These are phyloP conservation scores for Valencia hispanica DNA, from an alignment of 2,797 vertebrate species.

Conservation along the genomic window DNA sequence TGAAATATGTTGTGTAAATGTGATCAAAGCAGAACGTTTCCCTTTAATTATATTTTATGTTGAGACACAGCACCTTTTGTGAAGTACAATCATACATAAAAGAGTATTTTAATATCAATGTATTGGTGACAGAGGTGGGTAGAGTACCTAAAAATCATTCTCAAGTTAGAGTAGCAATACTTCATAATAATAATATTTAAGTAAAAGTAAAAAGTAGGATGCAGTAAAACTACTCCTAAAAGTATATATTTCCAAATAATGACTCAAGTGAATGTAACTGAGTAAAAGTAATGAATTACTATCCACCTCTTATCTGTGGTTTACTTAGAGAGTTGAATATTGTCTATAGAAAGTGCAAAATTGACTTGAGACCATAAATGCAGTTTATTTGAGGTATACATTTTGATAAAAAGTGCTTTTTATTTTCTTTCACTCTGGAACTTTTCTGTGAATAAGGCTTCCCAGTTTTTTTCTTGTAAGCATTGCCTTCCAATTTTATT, in stretches of 20 bases:
- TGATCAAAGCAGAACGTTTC: conserved; percentile 1
- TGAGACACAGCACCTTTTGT: neutral
- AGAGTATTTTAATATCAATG: neutral
- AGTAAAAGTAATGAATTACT: too few relatives aligned
- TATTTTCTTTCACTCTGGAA: neutral
- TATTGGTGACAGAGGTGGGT: too few relatives aligned
- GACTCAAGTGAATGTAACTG: too few relatives aligned
- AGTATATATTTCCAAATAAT: too few relatives aligned
- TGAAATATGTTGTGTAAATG: neutral
- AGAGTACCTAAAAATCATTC: too few relatives aligned
- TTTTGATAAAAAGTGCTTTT: neutral
- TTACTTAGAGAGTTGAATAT: neutral
- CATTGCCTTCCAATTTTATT: neutral
- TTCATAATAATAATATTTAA: too few relatives aligned
- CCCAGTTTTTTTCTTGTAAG: neutral
- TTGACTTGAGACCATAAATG: neutral
- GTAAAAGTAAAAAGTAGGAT: too few relatives aligned
- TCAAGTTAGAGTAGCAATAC: too few relatives aligned
- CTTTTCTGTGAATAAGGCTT: neutral
- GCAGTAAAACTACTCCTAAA: too few relatives aligned
- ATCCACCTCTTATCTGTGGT: too few relatives aligned
- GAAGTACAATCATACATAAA: neutral
- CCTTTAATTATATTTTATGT: neutral
- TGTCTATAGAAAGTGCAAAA: neutral
- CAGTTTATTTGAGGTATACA: neutral